A percentile compares a stretch with the other conserved stretches of the same genome.
These are phyloP conservation scores for Leptoteleia sp. DNA, from an alignment of 1,140 invertebrate genomes.

Conservation along the genomic window DNA sequence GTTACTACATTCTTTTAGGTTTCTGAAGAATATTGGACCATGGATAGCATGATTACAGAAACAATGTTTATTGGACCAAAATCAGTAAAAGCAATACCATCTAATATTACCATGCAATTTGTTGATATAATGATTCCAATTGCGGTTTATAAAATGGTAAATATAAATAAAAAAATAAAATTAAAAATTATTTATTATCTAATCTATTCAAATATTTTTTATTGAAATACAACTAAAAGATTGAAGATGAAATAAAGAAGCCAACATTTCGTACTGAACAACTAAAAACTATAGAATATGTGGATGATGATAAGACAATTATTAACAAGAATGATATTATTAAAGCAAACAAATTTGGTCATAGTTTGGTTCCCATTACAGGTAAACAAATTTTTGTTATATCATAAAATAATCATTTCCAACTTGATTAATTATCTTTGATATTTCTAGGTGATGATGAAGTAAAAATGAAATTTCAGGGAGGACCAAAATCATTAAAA, in stretches of 20 bases:
- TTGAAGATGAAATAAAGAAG: constrained; percentile 37
- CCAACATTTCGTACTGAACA: constrained; percentile 14
- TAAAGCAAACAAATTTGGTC: constrained; percentile 41
- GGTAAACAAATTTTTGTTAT: constrained; percentile 4
- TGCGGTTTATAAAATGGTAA: constrained; percentile 36
- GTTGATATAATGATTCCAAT: constrained; percentile 29
- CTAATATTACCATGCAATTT: constrained; percentile 23
- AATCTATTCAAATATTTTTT: no score
- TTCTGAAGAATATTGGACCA: constrained; percentile 9
- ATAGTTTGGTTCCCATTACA: constrained; percentile 37
- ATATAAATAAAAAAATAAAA: no score
- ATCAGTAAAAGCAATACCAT: constrained; percentile 20
- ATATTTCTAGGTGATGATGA: constrained; percentile 22
- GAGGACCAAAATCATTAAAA: constrained; percentile 14
- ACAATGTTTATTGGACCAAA: constrained; percentile 28
- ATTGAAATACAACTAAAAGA: constrained; percentile 4
- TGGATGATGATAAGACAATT: constrained; percentile 18
- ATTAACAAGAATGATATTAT: constrained; percentile 27
- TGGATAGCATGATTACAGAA: constrained; percentile 20
- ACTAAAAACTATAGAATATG: constrained; percentile 14
- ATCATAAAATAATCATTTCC: no score
- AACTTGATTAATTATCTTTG: no score
- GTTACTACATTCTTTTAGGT: no score
- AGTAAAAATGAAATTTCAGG: constrained; percentile 27
- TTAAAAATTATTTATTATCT: no score